Evolutionary conservation across 1,140 invertebrate species (phyloP).

Genomic region (Arion vulgaris): DNA sequence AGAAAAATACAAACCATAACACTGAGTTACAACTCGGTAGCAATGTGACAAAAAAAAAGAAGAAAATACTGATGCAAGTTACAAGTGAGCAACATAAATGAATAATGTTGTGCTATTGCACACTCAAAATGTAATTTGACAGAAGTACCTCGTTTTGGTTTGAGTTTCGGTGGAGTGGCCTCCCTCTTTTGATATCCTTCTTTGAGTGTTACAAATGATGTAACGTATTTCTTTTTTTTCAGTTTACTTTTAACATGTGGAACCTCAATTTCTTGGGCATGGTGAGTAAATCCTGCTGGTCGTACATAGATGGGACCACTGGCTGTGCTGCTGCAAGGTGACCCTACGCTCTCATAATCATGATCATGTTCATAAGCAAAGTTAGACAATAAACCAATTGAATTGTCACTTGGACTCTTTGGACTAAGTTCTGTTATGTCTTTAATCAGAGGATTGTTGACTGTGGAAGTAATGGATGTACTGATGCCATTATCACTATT

Average conservation of each 20-base stretch:
- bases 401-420: constrained; percentile 29
- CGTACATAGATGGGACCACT: constrained; percentile 73
- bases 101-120: too few relatives aligned
- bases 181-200: constrained; percentile 62
- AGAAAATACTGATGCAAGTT: too few relatives aligned
- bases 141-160: constrained; percentile 63
- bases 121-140: neutral
- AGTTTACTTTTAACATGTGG: constrained; percentile 47
- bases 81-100: too few relatives aligned
- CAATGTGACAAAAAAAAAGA: too few relatives aligned
- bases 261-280: constrained; percentile 67
- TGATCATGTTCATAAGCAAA: constrained; percentile 65
- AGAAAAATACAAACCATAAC: too few relatives aligned
- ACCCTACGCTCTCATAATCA: constrained; percentile 69
- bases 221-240: constrained; percentile 65
- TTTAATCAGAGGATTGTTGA: neutral
- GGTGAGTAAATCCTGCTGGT: constrained; percentile 70
- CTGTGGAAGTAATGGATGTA: neutral
- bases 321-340: constrained; percentile 71
- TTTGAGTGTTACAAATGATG: constrained; percentile 50
- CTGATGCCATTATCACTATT: neutral
- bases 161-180: constrained; percentile 65
- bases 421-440: constrained; percentile 17
- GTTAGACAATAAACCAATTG: constrained; percentile 42
- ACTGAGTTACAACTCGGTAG: too few relatives aligned